Evolutionary conservation across 1,140 invertebrate genomes (phyloP).

Genomic region (Dryas iulia): DNA sequence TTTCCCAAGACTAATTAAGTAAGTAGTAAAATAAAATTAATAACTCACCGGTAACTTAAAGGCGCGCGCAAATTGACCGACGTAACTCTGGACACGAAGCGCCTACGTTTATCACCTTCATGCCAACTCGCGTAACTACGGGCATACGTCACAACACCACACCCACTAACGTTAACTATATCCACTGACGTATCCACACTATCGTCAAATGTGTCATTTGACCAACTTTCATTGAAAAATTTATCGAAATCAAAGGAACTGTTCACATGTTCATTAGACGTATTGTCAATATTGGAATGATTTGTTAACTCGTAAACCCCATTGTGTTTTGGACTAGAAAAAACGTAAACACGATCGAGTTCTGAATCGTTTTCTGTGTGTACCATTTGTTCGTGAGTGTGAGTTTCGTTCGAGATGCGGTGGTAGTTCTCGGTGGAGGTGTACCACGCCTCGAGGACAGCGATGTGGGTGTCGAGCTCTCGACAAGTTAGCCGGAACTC

Average conservation of each 20-base stretch:
- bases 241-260: constrained; percentile 29
- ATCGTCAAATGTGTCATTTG: constrained; percentile 40
- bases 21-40: not conserved
- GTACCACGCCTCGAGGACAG: constrained; percentile 78
- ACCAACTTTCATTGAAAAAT: constrained; percentile 39
- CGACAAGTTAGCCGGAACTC: constrained; percentile 78
- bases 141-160: constrained; percentile 48
- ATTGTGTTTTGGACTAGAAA: constrained; percentile 71
- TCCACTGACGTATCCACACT: constrained; percentile 48
- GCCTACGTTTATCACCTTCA: constrained; percentile 55
- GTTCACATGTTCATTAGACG: constrained; percentile 36
- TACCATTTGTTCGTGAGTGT: constrained; percentile 40
- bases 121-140: constrained; percentile 66
- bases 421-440: constrained; percentile 63
- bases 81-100: constrained; percentile 37
- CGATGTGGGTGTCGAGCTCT: constrained; percentile 76
- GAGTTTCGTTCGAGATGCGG: constrained; percentile 38
- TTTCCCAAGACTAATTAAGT: too few relatives aligned
- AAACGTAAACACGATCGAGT: constrained; percentile 59
- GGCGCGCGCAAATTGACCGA: constrained; percentile 71
- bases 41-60: constrained; percentile 72
- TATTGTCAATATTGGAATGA: constrained; percentile 54
- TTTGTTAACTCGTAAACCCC: constrained; percentile 66
- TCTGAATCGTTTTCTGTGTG: constrained; percentile 66
- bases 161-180: constrained; percentile 50